A percentile compares a stretch with the other conserved stretches of the same genome.
Conservation (phyloP, 2,888 invertebrate species). For the Falcaria lacertinaria region DNA sequence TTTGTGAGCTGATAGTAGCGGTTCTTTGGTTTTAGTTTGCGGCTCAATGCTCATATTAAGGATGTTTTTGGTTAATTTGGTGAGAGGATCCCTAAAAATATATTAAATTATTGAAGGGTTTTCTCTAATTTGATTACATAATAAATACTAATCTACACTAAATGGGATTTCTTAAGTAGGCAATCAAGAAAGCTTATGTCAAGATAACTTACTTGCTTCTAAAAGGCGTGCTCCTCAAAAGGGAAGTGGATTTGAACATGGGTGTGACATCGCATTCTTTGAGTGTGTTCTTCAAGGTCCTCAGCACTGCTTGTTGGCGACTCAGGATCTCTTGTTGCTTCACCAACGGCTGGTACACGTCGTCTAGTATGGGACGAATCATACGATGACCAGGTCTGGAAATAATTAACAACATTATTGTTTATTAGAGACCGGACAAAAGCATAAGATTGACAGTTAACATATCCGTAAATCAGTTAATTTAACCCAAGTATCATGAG, state of each 20-base stretch:
- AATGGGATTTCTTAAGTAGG: no score
- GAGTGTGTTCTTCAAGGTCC: conserved; percentile 51
- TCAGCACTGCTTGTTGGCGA: conserved; percentile 77
- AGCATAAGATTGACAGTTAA: no score
- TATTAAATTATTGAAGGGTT: neutral
- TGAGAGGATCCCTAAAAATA: conserved; percentile 60
- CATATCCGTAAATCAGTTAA: no score
- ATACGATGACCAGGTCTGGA: conserved; percentile 65
- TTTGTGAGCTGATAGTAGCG: conserved; percentile 69
- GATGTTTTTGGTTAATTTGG: conserved; percentile 70
- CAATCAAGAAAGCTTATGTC: no score
- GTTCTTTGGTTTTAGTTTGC: conserved; percentile 53
- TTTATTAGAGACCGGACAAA: no score
- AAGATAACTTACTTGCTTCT: conserved; percentile 39
- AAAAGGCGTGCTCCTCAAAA: conserved; percentile 63
- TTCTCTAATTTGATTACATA: neutral
- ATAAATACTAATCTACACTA: neutral
- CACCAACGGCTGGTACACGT: conserved; percentile 88
- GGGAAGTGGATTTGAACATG: conserved; percentile 48
- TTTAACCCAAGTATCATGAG: no score
- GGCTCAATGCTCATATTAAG: conserved; percentile 75
- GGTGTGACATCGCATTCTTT: conserved; percentile 55
- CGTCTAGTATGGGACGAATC: conserved; percentile 85
- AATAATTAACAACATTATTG: neutral
- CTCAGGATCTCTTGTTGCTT: conserved; percentile 84